Base-by-base conservation (phyloP, 2,113 vertebrate genomes). In the Aegotheles bennettii region DNA sequence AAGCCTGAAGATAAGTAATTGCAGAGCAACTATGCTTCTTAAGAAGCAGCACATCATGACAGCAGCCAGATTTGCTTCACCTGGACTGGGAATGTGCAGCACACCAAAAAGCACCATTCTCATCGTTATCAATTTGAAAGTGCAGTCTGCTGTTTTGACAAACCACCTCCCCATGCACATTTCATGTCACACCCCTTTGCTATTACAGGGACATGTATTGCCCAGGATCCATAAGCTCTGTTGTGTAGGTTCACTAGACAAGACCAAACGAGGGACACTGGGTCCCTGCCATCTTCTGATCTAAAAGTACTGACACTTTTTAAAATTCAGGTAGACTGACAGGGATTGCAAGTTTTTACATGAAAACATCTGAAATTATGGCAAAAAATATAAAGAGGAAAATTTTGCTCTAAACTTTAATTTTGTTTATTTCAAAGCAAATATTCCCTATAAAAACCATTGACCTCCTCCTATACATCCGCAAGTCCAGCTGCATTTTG, bases 381-480 rank as follows among this genome's bases (percentile, higher is more conserved):
- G 35, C 38, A 56, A n/a, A 76, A 82, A 45, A 45, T 25, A 23
- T 12, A 25, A 76, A 82, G 29, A 59, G 9, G 14, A 19, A 87
- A 43, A 67, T 61, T 71, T 85, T 85, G 20, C 40, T 63, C 36
- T 68, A 70, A 81, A 14, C 24, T 76, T 78, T 48, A 3, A 4
- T 70, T 86, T 89, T 74, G 23, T 53, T 87, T 77, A n/a, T 86
- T 92, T 81, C 71, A 69, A 90, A 91, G 65, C 3, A 20, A 87
- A 31, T 50, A 59, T 53, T 76, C 18, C 20, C 45, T n/a, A 51
- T 35, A 61, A 82, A 80, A 89, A 89, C 31, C 63, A 76, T 2
- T 53, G 45, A 80, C 45, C n/a, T 89, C 33, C n/a, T 89, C 38
- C 77, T 26, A 3, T 23, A 63, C 16, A 61, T 53, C 45, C 70